Evolutionary conservation across 2,888 invertebrate genomes (phyloP).

Genomic region (Scaptomyza tumidula): DNA sequence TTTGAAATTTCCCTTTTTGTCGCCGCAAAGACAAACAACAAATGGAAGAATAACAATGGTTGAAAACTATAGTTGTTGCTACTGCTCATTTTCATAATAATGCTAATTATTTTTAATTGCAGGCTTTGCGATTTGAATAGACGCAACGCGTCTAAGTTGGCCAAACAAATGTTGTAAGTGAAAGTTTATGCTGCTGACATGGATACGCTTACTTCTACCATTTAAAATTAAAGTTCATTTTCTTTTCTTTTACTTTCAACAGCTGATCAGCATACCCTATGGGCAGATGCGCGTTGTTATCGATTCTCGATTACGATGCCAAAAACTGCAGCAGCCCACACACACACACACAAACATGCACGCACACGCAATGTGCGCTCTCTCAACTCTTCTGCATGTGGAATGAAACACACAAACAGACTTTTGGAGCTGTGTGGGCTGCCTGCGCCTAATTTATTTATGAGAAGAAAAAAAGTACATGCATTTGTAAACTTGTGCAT

Average conservation of each 20-base stretch:
- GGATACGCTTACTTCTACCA: conserved; percentile 6
- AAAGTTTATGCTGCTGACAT: conserved; percentile 47
- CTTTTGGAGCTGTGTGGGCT: conserved; percentile 39
- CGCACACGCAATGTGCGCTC: conserved; percentile 25
- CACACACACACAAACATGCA: neutral
- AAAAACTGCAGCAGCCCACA: conserved; percentile 36
- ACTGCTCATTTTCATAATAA: conserved; percentile 76
- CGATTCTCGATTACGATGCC: conserved; percentile 39
- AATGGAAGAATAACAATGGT: conserved; percentile 60
- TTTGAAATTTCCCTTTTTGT: conserved; percentile 70
- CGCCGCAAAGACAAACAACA: conserved; percentile 19
- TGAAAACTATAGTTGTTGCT: conserved; percentile 22
- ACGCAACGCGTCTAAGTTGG: conserved; percentile 44
- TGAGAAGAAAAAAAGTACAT: conserved; percentile 28
- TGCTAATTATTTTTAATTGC: conserved; percentile 77
- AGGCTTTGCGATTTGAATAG: conserved; percentile 64
- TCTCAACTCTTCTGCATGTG: conserved; percentile 32
- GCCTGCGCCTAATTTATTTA: conserved; percentile 51
- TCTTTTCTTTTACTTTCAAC: conserved; percentile 21
- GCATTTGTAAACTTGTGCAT: conserved; percentile 53
- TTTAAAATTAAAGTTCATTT: conserved; percentile 39
- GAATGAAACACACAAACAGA: conserved; percentile 5
- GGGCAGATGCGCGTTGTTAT: conserved; percentile 33
- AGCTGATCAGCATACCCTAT: neutral
- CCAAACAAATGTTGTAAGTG: conserved; percentile 55